Conservation (phyloP, 2,113 vertebrate species). For the Onychostoma macrolepis region DNA sequence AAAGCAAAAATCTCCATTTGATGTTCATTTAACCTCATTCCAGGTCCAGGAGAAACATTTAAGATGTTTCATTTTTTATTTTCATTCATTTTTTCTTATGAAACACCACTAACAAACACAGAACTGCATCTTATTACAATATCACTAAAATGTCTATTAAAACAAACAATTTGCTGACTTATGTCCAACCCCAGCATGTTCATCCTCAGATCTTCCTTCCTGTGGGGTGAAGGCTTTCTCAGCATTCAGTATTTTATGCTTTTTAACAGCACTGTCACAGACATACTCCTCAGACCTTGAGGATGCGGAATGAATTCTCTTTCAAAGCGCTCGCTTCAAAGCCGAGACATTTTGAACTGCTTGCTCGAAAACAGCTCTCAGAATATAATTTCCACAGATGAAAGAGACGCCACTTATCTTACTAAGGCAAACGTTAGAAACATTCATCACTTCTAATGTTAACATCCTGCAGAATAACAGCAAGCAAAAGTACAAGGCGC, state of each 20-base stretch:
- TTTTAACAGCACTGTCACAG: neutral
- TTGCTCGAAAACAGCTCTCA: neutral
- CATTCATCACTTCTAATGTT: neutral
- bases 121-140: neutral
- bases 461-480: neutral
- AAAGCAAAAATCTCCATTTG: neutral
- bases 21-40: neutral
- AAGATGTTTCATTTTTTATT: too few species aligned
- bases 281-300: neutral
- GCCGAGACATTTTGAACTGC: neutral
- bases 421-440: neutral
- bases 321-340: neutral
- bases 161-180: neutral
- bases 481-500: neutral
- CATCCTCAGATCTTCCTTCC: neutral
- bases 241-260: neutral
- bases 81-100: too few species aligned
- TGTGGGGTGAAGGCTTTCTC: neutral
- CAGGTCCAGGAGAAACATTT: neutral
- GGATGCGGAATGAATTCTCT: neutral
- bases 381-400: constrained; percentile 9
- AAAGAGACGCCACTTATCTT: neutral
- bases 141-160: neutral
- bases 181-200: neutral
- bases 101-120: neutral